These are phyloP conservation scores for Centropus unirufus DNA, from an alignment of 2,113 vertebrate genomes.

Conservation along the genomic window DNA sequence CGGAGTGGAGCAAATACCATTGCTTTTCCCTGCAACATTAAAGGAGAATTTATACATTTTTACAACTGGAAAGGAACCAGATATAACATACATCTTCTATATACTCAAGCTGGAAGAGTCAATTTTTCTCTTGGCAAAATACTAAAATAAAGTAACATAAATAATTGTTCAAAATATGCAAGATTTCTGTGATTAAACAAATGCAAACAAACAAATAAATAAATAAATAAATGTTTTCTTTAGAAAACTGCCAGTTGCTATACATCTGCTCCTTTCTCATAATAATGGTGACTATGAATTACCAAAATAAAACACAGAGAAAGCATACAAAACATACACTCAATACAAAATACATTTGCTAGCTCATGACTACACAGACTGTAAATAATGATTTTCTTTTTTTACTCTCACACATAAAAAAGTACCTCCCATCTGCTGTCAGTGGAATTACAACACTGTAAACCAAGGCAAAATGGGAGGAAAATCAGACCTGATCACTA, in stretches of 20 bases:
- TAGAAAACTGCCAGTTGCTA: conserved; percentile 4
- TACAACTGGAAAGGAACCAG: conserved; percentile 62
- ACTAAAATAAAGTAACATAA: not conserved
- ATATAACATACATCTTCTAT: conserved; percentile 19
- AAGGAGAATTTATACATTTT: conserved; percentile 75
- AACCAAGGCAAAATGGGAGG: not conserved
- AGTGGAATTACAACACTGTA: conserved; percentile 6
- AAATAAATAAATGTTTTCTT: conserved; percentile 16
- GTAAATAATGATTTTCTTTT: conserved; percentile 33
- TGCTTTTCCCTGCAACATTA: conserved; percentile 87
- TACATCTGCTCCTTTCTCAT: conserved; percentile 7
- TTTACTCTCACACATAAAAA: not conserved
- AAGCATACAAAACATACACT: not conserved
- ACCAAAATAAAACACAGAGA: conserved; percentile 33
- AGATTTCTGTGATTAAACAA: conserved; percentile 37
- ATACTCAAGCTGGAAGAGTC: not conserved
- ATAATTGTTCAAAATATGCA: conserved; percentile 14
- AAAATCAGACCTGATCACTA: not conserved
- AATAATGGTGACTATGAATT: not conserved
- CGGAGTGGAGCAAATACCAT: conserved; percentile 92
- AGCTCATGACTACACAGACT: not conserved
- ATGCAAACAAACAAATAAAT: not conserved
- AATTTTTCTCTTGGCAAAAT: conserved; percentile 26
- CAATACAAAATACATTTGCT: conserved; percentile 22
- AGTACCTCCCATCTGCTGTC: not conserved